Conservation (phyloP, 2,888 invertebrate genomes). For the Hymenopus coronatus region DNA sequence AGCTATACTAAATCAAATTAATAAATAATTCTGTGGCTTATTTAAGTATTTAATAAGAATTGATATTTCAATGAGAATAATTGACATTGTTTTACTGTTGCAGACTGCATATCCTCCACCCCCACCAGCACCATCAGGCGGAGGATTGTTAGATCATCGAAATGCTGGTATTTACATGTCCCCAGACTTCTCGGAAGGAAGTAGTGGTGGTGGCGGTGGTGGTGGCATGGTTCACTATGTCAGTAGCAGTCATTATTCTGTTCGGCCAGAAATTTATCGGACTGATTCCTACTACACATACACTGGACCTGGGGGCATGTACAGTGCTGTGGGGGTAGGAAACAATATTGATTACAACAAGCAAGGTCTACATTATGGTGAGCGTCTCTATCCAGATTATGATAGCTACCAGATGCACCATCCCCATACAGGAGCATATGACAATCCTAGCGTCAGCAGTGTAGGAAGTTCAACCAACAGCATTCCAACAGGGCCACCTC, state of each 20-base stretch:
- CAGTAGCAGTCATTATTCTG: constrained; percentile 17
- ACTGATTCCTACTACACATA: constrained; percentile 21
- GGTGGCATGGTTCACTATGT: constrained; percentile 9
- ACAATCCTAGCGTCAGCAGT: constrained; percentile 52
- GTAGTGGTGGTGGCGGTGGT: background rate
- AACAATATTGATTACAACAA: background rate
- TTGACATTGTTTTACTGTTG: background rate
- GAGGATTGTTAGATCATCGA: background rate
- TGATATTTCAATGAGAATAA: background rate
- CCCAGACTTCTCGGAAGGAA: background rate
- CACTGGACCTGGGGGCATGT: background rate
- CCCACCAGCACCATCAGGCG: constrained; percentile 29
- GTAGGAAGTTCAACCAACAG: constrained; percentile 43
- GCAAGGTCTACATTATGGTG: constrained; percentile 31
- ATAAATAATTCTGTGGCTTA: background rate
- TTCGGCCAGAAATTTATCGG: constrained; percentile 23
- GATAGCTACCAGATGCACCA: constrained; percentile 40
- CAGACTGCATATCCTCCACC: constrained; percentile 29
- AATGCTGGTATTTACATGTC: background rate
- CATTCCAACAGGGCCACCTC: constrained; percentile 36
- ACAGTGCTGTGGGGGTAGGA: background rate
- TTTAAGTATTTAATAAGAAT: background rate
- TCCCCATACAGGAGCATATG: constrained; percentile 47
- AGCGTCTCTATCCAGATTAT: constrained; percentile 33
- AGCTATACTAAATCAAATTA: too few species aligned